These are phyloP conservation scores for Crocuta crocuta DNA, from an alignment of 2,113 vertebrate species.

Conservation along the genomic window DNA sequence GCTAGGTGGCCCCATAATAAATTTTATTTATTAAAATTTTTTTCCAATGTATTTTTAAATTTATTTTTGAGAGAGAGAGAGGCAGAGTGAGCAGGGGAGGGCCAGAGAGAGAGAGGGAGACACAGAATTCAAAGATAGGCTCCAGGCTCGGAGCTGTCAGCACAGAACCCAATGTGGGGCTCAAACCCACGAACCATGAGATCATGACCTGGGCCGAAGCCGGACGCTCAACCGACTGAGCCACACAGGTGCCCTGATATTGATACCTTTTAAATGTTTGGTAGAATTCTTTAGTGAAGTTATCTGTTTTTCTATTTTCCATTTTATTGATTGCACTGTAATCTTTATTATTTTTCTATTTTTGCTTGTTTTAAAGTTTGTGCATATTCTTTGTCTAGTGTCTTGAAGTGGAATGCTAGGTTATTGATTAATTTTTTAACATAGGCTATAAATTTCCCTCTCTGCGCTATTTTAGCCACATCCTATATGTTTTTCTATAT, in stretches of 20 bases:
- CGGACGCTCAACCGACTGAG: too few species aligned
- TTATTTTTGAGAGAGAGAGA: too few species aligned
- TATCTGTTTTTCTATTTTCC: not conserved
- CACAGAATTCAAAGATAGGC: too few species aligned
- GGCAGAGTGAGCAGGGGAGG: too few species aligned
- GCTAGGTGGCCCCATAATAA: not conserved
- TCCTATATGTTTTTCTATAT: not conserved
- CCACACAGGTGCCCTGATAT: too few species aligned
- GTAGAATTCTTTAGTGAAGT: not conserved
- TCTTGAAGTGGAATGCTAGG: not conserved
- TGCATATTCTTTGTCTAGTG: not conserved
- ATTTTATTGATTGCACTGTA: not conserved
- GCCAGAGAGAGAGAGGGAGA: too few species aligned
- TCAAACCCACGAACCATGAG: too few species aligned
- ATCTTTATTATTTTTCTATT: not conserved
- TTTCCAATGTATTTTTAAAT: too few species aligned
- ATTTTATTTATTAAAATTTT: not conserved
- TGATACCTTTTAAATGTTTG: not conserved
- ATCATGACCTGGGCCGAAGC: too few species aligned
- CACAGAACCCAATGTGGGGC: too few species aligned
- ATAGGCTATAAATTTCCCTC: not conserved
- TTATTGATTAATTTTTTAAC: not conserved
- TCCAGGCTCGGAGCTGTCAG: too few species aligned
- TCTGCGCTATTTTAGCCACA: not conserved
- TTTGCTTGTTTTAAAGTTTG: not conserved